These are phyloP conservation scores for Drosophila barbarae DNA, from an alignment of 2,888 invertebrate genomes.

Conservation along the genomic window DNA sequence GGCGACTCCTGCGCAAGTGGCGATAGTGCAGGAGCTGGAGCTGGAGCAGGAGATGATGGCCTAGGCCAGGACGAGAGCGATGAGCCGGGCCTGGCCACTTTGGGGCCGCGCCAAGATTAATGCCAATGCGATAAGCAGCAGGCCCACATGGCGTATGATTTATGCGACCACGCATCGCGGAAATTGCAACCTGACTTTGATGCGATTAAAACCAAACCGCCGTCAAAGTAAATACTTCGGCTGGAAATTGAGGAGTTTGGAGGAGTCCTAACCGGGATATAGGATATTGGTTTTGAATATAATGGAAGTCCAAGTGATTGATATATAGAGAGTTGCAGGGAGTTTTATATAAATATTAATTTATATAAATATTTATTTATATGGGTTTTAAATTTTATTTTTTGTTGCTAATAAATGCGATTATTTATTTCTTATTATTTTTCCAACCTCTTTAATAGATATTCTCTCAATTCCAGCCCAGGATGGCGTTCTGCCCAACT, in stretches of 20 bases:
- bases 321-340: background rate
- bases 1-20: constrained; percentile 32
- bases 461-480: constrained; percentile 78
- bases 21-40: constrained; percentile 8
- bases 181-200: constrained; percentile 65
- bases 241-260: constrained; percentile 1
- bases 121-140: constrained; percentile 67
- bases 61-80: background rate
- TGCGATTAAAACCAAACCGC: constrained; percentile 51
- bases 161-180: constrained; percentile 55
- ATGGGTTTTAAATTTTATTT: too few species aligned
- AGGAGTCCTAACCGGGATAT: background rate
- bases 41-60: background rate
- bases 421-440: background rate
- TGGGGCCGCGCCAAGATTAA: constrained; percentile 64
- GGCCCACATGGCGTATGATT: constrained; percentile 46
- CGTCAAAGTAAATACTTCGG: constrained; percentile 28
- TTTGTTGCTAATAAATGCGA: too few species aligned
- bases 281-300: background rate
- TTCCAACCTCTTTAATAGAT: background rate
- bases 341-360: background rate
- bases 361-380: too few species aligned
- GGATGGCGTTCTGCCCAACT: constrained; percentile 88
- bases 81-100: constrained; percentile 38
- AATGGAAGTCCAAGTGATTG: background rate